Evolutionary conservation across 2,888 invertebrate species (phyloP).

Genomic region (Vanessa cardui): DNA sequence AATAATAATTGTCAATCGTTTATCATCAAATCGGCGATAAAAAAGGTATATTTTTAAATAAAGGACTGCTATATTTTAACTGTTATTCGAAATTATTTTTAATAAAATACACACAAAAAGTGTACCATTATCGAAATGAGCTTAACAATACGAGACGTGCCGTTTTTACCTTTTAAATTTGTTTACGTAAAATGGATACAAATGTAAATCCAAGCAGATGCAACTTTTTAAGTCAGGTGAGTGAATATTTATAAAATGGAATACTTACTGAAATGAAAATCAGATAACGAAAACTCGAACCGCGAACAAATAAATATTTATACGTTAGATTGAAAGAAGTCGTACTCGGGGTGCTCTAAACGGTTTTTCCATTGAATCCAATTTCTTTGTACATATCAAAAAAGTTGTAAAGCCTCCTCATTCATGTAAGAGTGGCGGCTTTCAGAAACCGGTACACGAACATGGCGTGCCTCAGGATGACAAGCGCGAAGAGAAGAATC

Average conservation of each 20-base stretch:
- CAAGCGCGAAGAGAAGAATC: constrained; percentile 33
- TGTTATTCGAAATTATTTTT: neutral
- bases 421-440: constrained; percentile 57
- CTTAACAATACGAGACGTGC: constrained; percentile 19
- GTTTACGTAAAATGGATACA: constrained; percentile 33
- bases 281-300: constrained; percentile 47
- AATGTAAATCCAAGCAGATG: constrained; percentile 32
- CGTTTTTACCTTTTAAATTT: constrained; percentile 29
- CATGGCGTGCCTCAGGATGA: constrained; percentile 31
- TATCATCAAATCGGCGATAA: too few relatives aligned
- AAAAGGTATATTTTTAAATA: neutral
- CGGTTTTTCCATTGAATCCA: constrained; percentile 49
- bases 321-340: constrained; percentile 47
- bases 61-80: neutral
- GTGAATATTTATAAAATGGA: constrained; percentile 31
- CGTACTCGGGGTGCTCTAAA: constrained; percentile 45
- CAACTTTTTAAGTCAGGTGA: constrained; percentile 12
- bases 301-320: constrained; percentile 51
- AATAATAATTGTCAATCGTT: too few relatives aligned
- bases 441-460: constrained; percentile 49
- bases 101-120: constrained; percentile 12
- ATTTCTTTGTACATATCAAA: constrained; percentile 50
- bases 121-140: constrained; percentile 27
- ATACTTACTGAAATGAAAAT: constrained; percentile 48
- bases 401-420: constrained; percentile 58